Evolutionary conservation across 2,888 invertebrate genomes (phyloP).

Genomic region (Dendrolimus pini): DNA sequence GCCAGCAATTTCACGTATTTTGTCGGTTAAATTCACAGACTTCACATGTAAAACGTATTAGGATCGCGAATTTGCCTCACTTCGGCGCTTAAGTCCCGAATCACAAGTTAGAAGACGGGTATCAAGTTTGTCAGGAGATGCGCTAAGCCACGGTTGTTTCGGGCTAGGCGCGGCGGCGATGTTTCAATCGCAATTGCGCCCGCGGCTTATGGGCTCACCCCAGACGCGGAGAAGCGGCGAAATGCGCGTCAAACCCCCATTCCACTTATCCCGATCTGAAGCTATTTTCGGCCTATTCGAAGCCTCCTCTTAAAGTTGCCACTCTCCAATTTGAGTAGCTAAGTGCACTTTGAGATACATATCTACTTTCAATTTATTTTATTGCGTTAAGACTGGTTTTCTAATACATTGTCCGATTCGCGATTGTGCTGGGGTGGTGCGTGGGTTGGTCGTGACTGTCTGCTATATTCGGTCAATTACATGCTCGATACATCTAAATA

Average conservation of each 20-base stretch:
- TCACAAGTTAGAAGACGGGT: constrained; percentile 65
- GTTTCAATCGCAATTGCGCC: constrained; percentile 61
- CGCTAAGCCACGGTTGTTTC: constrained; percentile 63
- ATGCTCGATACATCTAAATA: background rate
- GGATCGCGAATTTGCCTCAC: constrained; percentile 66
- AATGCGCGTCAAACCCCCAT: constrained; percentile 60
- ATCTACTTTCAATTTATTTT: background rate
- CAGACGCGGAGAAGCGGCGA: constrained; percentile 43
- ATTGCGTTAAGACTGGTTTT: background rate
- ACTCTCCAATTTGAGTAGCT: constrained; percentile 29
- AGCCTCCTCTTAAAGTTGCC: constrained; percentile 14
- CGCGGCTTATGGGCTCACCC: constrained; percentile 58
- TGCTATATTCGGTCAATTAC: background rate
- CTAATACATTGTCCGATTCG: background rate
- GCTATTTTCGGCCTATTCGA: constrained; percentile 27
- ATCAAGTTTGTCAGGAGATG: constrained; percentile 57
- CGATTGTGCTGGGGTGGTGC: background rate
- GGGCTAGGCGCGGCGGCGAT: constrained; percentile 56
- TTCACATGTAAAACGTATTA: constrained; percentile 23
- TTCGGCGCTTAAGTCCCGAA: constrained; percentile 64
- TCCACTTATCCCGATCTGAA: constrained; percentile 50
- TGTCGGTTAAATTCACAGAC: constrained; percentile 34
- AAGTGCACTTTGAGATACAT: background rate
- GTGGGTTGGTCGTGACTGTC: background rate
- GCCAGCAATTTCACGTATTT: constrained; percentile 26